Base-by-base conservation (phyloP, 53 echinoderm and acorn worm species). In the Pentamera pediparva region DNA sequence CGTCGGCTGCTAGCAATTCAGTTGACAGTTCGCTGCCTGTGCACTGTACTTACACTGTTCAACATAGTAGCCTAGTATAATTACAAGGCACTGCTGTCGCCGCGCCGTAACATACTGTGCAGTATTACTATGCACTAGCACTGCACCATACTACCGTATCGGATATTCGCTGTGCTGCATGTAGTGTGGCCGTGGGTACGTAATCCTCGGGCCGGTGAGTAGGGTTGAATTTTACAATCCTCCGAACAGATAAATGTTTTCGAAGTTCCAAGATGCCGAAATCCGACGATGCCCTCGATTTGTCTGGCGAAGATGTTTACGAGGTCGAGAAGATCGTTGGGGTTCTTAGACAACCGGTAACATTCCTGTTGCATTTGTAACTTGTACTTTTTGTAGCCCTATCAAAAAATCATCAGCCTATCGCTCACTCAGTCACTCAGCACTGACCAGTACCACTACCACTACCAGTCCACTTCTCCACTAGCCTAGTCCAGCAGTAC, bases 291-390 rank as follows among this genome's bases (percentile, higher is more conserved):
- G 50, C 33, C n/a, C 40, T 36, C 32, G 86, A 76, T 35, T 83
- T 62, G 45, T 56, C 56, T 35, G 76, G 27, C 2, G 76, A 76
- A 19, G 87, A 87, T 24, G 78, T 91, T 17, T 86, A 83, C 54
- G 91, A 91, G 40, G 87, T 91, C 62, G 78, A 79, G 32, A 91
- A 76, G 79, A 86, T 91, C n/a, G 65, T 91, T 15, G 91, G 90
- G 13, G 79, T 86, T 29, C 82, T 77, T 21, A 90, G 74, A 51
- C 86, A 90, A 18, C 47, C 67, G 67, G 67, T 67, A 67, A 67
- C 26, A 65, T 26, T 26, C 58, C 1, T 7, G n/a, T n/a, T n/a
- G n/a, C n/a, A n/a, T n/a, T n/a, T n/a, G n/a, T n/a, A n/a, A n/a
- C n/a, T n/a, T n/a, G n/a, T n/a, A n/a, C n/a, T n/a, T n/a, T n/a